Percentiles rank a stretch among this genome's conserved stretches.
These are phyloP conservation scores for Bufo gargarizans DNA, from an alignment of 2,113 vertebrate species.

Conservation along the genomic window DNA sequence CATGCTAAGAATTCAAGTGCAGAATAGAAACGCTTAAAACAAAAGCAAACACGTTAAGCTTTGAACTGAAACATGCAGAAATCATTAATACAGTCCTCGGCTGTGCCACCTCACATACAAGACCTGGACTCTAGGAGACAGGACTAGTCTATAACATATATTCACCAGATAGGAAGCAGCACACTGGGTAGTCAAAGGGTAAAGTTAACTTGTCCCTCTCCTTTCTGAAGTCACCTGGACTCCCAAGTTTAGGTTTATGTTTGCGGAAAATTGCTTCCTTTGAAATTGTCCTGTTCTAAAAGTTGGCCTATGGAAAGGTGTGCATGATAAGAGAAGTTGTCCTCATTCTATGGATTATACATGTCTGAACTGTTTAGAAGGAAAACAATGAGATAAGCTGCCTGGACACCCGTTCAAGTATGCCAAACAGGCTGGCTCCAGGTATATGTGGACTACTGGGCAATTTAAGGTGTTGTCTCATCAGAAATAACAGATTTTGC, in stretches of 20 bases:
- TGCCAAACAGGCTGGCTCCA: too few species aligned
- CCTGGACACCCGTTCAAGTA: too few species aligned
- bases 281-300: not conserved
- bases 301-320: not conserved
- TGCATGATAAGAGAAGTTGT: not conserved
- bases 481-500: too few species aligned
- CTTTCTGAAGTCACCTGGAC: slow-evolving; percentile 21
- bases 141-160: not conserved
- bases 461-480: too few species aligned
- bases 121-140: not conserved
- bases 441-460: too few species aligned
- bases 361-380: too few species aligned
- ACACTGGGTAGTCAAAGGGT: slow-evolving; percentile 26
- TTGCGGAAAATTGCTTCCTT: not conserved
- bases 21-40: slow-evolving; percentile 55
- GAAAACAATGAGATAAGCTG: too few species aligned
- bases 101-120: not conserved
- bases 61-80: slow-evolving; percentile 50
- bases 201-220: slow-evolving; percentile 14
- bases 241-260: not conserved
- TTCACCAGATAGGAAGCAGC: not conserved
- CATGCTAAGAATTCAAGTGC: slow-evolving; percentile 70
- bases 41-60: slow-evolving; percentile 58
- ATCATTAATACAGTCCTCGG: slow-evolving; percentile 41
- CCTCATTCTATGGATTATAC: not conserved